Evolutionary conservation across 2,113 vertebrate genomes (phyloP).

Genomic region (Sturnus vulgaris): DNA sequence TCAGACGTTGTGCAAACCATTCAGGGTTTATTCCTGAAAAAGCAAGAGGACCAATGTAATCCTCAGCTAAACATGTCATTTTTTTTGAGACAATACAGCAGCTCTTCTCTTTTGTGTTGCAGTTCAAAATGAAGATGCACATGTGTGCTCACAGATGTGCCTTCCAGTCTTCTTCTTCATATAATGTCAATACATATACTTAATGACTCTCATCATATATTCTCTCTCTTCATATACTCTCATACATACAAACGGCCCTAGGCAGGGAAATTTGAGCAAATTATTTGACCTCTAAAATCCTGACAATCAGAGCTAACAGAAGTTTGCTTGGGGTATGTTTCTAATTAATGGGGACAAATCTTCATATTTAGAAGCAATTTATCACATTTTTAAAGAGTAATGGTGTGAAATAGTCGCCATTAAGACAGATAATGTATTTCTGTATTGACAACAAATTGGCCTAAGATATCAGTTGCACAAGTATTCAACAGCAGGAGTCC

Average conservation of each 20-base stretch:
- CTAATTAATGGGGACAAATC: neutral
- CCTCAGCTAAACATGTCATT: neutral
- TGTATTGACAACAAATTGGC: neutral
- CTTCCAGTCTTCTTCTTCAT: neutral
- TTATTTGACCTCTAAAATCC: neutral
- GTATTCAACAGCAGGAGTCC: neutral
- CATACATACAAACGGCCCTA: neutral
- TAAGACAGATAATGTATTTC: neutral
- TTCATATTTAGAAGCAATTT: neutral
- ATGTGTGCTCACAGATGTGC: neutral
- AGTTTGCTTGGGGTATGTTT: neutral
- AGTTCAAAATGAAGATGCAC: neutral
- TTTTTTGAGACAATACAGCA: neutral
- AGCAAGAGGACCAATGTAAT: neutral
- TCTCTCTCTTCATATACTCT: neutral
- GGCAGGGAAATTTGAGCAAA: neutral
- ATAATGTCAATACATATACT: fast-evolving
- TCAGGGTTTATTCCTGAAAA: neutral
- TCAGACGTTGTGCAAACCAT: neutral
- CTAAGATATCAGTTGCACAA: neutral
- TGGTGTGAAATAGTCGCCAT: neutral
- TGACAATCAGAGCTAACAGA: neutral
- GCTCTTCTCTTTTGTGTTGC: neutral
- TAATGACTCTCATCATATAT: too few relatives aligned
- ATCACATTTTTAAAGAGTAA: neutral